phyloP scores from a whole-genome alignment of 2,113 vertebrate species.

The Rhynchomys soricoides region DNA sequence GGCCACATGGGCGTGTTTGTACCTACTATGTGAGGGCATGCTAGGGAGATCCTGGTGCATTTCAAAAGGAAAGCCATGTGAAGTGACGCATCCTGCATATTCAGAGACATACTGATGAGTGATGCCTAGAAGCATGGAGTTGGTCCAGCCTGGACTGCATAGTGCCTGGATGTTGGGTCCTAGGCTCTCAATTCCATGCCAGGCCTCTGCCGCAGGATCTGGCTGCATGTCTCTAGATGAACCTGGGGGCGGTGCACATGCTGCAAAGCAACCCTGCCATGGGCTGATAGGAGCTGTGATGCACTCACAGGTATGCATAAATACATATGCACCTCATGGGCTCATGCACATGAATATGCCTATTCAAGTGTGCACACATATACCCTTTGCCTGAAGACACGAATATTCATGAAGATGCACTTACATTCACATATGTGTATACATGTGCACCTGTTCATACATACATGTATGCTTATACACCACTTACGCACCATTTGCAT shows the following conservation, averaged over 20 bases:
- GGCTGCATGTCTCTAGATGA: accelerated
- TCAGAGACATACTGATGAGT: neutral
- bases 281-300: neutral
- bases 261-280: neutral
- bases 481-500: neutral
- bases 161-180: accelerated
- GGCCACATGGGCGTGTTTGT: neutral
- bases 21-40: accelerated
- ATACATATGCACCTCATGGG: neutral
- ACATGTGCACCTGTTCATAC: no score
- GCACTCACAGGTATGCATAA: accelerated
- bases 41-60: accelerated
- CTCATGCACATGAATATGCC: neutral
- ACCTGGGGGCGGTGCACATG: accelerated
- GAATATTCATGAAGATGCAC: neutral
- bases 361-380: neutral
- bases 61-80: neutral
- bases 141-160: neutral
- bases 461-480: neutral
- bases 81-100: accelerated
- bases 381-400: no score
- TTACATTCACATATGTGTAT: neutral
- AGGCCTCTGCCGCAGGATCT: neutral
- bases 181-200: neutral
- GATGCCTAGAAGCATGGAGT: neutral